Conservation (phyloP, 2,797 vertebrate species). For the Alcedo atthis region DNA sequence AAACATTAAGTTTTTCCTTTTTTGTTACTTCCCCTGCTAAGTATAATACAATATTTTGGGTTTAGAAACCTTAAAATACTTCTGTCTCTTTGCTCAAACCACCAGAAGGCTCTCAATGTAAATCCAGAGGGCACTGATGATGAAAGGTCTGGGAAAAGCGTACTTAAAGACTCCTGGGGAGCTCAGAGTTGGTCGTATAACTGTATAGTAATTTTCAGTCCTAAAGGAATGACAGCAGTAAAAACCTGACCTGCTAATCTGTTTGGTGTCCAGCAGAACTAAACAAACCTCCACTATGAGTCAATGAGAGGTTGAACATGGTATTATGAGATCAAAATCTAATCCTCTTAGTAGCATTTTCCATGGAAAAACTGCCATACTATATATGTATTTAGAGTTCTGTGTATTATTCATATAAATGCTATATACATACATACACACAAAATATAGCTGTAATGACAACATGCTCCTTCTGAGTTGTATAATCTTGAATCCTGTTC, state of each 20-base stretch:
- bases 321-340: constrained; percentile 14
- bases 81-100: neutral
- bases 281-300: neutral
- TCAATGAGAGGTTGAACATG: neutral
- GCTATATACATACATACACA: neutral
- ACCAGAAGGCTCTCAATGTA: neutral
- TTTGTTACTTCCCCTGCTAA: neutral
- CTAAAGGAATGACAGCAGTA: neutral
- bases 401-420: neutral
- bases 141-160: neutral
- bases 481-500: neutral
- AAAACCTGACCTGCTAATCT: neutral
- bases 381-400: neutral
- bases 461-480: neutral
- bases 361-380: neutral
- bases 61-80: neutral
- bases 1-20: neutral
- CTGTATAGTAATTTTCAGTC: neutral
- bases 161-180: neutral
- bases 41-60: neutral
- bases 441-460: neutral
- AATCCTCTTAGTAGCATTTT: constrained; percentile 47
- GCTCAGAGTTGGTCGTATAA: neutral
- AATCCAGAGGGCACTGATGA: neutral
- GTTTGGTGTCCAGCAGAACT: neutral